phyloP scores from a whole-genome alignment of 2,888 invertebrate species.

The Furcula furcula region DNA sequence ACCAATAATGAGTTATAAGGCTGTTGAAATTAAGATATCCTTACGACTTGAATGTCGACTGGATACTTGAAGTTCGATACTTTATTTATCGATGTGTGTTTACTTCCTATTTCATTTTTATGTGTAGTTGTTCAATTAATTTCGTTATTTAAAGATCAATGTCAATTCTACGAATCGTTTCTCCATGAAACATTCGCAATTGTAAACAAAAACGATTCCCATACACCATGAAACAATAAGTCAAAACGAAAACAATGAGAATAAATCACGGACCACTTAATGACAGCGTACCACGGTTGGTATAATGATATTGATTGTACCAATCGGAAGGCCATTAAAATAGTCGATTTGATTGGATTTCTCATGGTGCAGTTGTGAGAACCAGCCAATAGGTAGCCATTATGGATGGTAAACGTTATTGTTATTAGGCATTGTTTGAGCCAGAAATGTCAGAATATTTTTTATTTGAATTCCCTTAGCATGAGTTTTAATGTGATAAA shows the following conservation, averaged over 20 bases:
- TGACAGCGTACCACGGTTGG: conserved; percentile 50
- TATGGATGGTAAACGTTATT: conserved; percentile 23
- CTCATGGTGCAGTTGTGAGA: conserved; percentile 60
- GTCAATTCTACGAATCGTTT: not conserved
- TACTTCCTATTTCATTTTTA: no score
- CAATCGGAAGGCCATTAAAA: conserved; percentile 63
- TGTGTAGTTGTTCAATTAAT: no score
- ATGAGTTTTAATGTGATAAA: no score
- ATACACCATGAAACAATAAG: conserved; percentile 12
- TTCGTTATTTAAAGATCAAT: no score
- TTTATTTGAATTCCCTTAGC: no score
- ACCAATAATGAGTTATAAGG: no score
- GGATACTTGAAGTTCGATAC: no score
- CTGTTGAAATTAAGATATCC: no score
- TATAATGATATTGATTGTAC: conserved; percentile 52
- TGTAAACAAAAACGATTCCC: not conserved
- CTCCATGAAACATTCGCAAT: not conserved
- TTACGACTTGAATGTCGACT: no score
- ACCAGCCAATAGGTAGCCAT: conserved; percentile 49
- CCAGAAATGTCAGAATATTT: no score
- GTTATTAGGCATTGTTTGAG: conserved; percentile 4
- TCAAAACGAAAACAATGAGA: conserved; percentile 20
- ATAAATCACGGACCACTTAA: conserved; percentile 34
- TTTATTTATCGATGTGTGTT: no score
- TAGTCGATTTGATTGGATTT: conserved; percentile 66